Base-by-base conservation (phyloP, 2,797 vertebrate genomes). In the Nyctalus aviator region DNA sequence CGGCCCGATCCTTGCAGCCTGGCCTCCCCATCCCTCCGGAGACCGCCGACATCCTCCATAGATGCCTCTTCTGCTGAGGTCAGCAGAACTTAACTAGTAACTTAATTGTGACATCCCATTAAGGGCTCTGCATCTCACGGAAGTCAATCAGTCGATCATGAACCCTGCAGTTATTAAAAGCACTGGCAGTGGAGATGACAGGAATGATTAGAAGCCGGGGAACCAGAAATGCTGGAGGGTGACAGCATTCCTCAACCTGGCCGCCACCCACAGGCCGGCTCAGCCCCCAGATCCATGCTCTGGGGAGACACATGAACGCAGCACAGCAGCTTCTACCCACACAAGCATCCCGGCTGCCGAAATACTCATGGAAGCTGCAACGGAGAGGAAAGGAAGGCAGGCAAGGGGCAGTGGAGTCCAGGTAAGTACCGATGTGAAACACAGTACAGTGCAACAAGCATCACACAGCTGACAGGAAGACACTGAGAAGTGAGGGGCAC, bases 81-180 rank as follows among this genome's bases (percentile, higher is more conserved):
- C 46, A 81, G 68, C 68, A 89, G 76, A 90, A 83, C 21, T 25
- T 41, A 93, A 75, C n/a, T 35, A 69, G 48, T 62, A 84, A 86
- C 48, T 41, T 35, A 8, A 35, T 44, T 35, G 82, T 79, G 44
- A 83, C 23, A 62, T 84, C 76, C 25, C 55, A 62, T 72, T 57
- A 87, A 73, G 64, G 91, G 78, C 37, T 75, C 11, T 66, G 37
- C 55, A 62, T 76, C 48, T 83, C 4, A 84, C 3, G 0, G 76
- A 91, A 88, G 17, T 62, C 85, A 88, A 78, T 37, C 73, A 91
- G 89, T 82, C 59, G 41, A n/a, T 88, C 59, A 23, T 35, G 69
- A 94, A 53, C 46, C 44, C 55, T 55, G 15, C 76, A 77, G 55
- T 88, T 85, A 88, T 48, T 79, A 64, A 88, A 91, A 71, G 41